Conservation (phyloP, 2,113 vertebrate genomes). For the Gymnobelideus leadbeateri region DNA sequence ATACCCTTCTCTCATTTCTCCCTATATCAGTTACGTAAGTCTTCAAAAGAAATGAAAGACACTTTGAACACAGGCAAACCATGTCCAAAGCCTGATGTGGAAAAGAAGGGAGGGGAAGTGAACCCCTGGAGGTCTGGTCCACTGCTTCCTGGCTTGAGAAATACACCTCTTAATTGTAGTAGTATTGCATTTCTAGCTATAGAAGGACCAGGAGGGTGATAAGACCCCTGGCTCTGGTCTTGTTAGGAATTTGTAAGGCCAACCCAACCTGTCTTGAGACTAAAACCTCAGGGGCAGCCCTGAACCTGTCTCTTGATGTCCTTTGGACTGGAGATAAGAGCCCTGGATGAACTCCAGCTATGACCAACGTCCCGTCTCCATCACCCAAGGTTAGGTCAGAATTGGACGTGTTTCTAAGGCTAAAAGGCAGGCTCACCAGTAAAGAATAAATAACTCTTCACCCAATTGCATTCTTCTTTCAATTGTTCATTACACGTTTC, state of each 20-base stretch:
- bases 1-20: not conserved
- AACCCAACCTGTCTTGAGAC: not conserved
- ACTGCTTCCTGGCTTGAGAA: too few species aligned
- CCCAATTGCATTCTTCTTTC: constrained; percentile 26
- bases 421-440: not conserved
- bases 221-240: not conserved
- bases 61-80: not conserved
- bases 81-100: too few species aligned
- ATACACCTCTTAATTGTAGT: not conserved
- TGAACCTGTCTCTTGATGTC: not conserved
- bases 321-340: not conserved
- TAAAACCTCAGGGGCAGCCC: not conserved
- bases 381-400: not conserved
- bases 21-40: not conserved
- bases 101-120: too few species aligned
- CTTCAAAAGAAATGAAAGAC: too few species aligned
- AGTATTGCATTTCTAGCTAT: not conserved
- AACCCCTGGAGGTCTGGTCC: too few species aligned
- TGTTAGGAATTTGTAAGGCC: not conserved
- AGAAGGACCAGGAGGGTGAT: not conserved
- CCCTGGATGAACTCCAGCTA: not conserved
- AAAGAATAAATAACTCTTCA: not conserved
- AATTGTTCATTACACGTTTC: not conserved
- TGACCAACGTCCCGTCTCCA: not conserved
- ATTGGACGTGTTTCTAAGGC: not conserved